Percentiles rank a stretch among this genome's conserved stretches.
These are phyloP conservation scores for Drosophila mettleri DNA, from an alignment of 2,888 invertebrate species.

Conservation along the genomic window DNA sequence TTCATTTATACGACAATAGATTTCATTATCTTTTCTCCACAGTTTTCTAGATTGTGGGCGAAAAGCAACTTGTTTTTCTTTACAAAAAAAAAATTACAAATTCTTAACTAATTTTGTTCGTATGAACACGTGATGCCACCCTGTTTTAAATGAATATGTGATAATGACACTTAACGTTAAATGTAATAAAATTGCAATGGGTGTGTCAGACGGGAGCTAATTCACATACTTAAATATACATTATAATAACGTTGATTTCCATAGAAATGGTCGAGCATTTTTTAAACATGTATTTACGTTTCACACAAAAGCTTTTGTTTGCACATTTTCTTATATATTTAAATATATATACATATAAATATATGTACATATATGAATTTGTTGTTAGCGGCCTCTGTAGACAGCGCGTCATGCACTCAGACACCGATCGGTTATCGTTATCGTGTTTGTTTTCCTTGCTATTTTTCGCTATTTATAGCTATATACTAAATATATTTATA, in stretches of 20 bases:
- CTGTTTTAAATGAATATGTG: not conserved
- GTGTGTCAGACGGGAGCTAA: slow-evolving; percentile 31
- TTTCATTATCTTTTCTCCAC: slow-evolving; percentile 11
- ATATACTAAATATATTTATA: slow-evolving; percentile 10
- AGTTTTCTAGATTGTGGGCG: slow-evolving; percentile 33
- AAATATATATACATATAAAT: not conserved
- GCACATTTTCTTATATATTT: not conserved
- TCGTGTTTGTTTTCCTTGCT: slow-evolving; percentile 27
- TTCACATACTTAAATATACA: not conserved
- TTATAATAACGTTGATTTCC: slow-evolving; percentile 7
- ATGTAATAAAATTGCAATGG: slow-evolving; percentile 14
- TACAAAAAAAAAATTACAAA: not conserved
- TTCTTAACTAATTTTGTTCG: not conserved
- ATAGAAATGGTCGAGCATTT: slow-evolving; percentile 2
- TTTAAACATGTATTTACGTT: not conserved
- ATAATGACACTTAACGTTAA: slow-evolving; percentile 10
- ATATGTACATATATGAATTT: not conserved
- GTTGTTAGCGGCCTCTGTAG: slow-evolving; percentile 11
- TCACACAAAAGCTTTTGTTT: slow-evolving; percentile 21
- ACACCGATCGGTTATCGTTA: slow-evolving; percentile 52
- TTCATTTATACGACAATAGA: slow-evolving; percentile 13
- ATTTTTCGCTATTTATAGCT: slow-evolving; percentile 27
- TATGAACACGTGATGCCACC: slow-evolving; percentile 38
- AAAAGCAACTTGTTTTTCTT: slow-evolving; percentile 10
- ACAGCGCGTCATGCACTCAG: slow-evolving; percentile 32